Percentiles rank a stretch among this genome's conserved stretches.
Evolutionary conservation across 2,888 invertebrate genomes (phyloP).

Genomic region (Desoria tigrina): DNA sequence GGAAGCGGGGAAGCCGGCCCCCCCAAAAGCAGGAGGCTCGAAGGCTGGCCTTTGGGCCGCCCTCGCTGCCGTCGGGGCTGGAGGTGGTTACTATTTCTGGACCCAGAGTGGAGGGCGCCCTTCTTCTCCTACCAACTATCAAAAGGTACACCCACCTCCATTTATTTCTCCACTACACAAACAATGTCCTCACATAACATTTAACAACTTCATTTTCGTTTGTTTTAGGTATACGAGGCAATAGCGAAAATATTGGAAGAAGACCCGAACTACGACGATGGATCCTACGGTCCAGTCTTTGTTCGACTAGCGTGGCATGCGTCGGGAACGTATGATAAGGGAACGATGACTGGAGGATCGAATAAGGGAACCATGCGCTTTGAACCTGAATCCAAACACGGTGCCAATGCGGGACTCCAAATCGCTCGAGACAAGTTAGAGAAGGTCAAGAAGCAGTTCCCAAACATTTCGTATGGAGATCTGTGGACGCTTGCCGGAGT

Average conservation of each 20-base stretch:
- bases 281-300: conserved; percentile 42
- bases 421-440: conserved; percentile 43
- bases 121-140: conserved; percentile 33
- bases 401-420: conserved; percentile 41
- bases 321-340: conserved; percentile 45
- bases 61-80: conserved; percentile 31
- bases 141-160: conserved; percentile 28
- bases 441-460: conserved; percentile 39
- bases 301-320: conserved; percentile 44
- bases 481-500: conserved; percentile 44
- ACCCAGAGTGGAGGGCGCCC: conserved; percentile 24
- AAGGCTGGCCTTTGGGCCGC: conserved; percentile 22
- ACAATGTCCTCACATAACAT: too few species aligned
- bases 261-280: conserved; percentile 41
- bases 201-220: neutral
- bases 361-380: conserved; percentile 43
- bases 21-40: conserved; percentile 11
- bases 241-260: conserved; percentile 42
- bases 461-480: conserved; percentile 43
- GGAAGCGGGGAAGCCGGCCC: conserved; percentile 15
- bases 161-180: neutral
- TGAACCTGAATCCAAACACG: conserved; percentile 42
- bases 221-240: conserved; percentile 35
- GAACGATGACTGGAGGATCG: conserved; percentile 35
- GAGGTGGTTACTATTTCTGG: conserved; percentile 37